Conservation (phyloP, 2,888 invertebrate species). For the Schizotus pectinicornis region DNA sequence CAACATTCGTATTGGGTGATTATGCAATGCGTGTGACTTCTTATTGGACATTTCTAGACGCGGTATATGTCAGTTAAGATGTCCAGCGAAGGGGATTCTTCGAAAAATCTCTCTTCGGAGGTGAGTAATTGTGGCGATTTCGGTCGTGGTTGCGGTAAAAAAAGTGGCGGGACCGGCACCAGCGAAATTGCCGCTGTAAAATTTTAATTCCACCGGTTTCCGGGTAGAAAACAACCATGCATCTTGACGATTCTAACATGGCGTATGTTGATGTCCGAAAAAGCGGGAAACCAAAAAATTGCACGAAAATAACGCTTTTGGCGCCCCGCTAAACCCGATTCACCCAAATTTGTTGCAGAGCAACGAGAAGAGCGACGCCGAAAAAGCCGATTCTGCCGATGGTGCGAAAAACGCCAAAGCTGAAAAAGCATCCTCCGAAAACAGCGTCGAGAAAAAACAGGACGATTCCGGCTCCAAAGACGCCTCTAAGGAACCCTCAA, state of each 20-base stretch:
- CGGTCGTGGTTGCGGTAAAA: not conserved
- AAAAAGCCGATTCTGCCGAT: constrained; percentile 49
- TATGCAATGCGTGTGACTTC: constrained; percentile 54
- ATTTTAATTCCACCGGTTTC: constrained; percentile 8
- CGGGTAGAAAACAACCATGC: constrained; percentile 48
- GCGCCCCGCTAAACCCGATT: constrained; percentile 3
- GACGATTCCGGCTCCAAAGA: constrained; percentile 39
- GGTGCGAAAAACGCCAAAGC: constrained; percentile 33
- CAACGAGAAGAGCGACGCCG: constrained; percentile 45
- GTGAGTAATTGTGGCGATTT: constrained; percentile 42
- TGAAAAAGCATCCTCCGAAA: constrained; percentile 1
- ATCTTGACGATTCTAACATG: constrained; percentile 55
- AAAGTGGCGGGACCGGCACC: not conserved
- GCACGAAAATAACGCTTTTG: constrained; percentile 15
- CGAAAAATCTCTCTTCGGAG: constrained; percentile 55
- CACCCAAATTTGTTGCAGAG: constrained; percentile 34
- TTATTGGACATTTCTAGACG: constrained; percentile 57
- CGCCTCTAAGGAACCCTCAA: constrained; percentile 36
- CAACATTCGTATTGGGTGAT: constrained; percentile 36
- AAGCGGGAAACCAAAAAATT: constrained; percentile 55
- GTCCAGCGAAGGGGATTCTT: constrained; percentile 59
- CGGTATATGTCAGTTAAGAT: constrained; percentile 56
- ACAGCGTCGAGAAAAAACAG: constrained; percentile 38
- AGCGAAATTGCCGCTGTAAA: constrained; percentile 5
- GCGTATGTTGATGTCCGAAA: constrained; percentile 57